Percentiles rank a stretch among this genome's conserved stretches.
Evolutionary conservation across 1,140 invertebrate genomes (phyloP).

Genomic region (Drosophila pandora): DNA sequence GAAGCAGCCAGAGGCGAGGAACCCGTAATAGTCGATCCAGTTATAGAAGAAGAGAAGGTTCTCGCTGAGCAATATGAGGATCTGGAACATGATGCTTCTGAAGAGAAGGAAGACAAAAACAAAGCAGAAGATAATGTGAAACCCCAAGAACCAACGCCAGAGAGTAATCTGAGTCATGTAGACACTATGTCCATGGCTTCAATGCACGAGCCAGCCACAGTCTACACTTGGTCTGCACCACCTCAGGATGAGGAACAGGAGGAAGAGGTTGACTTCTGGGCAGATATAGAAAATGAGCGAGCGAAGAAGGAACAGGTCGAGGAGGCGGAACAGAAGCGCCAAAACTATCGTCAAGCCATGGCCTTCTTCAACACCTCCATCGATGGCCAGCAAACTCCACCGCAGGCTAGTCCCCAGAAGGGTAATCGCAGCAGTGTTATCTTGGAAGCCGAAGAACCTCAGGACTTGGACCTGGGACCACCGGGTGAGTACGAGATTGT

Average conservation of each 20-base stretch:
- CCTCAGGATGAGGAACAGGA: background rate
- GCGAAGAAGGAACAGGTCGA: slow-evolving; percentile 46
- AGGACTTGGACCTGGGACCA: slow-evolving; percentile 43
- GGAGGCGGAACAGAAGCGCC: slow-evolving; percentile 70
- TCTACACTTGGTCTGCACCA: slow-evolving; percentile 54
- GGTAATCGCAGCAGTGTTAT: slow-evolving; percentile 52
- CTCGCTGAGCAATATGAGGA: slow-evolving; percentile 59
- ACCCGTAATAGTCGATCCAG: slow-evolving; percentile 66
- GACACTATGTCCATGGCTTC: slow-evolving; percentile 72
- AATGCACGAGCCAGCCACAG: slow-evolving; percentile 71
- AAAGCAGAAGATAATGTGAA: background rate
- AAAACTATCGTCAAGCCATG: slow-evolving; percentile 78
- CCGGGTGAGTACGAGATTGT: slow-evolving; percentile 61
- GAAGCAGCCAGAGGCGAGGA: slow-evolving; percentile 71
- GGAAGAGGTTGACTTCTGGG: slow-evolving; percentile 67
- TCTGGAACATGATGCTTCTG: slow-evolving; percentile 40
- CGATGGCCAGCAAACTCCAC: slow-evolving; percentile 68
- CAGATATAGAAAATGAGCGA: slow-evolving; percentile 64
- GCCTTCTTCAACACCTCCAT: slow-evolving; percentile 80
- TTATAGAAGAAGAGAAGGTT: slow-evolving; percentile 58
- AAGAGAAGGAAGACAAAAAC: background rate
- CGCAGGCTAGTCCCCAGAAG: slow-evolving; percentile 4
- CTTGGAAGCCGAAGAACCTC: slow-evolving; percentile 41
- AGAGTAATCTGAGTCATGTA: slow-evolving; percentile 46
- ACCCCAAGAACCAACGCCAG: background rate